Conservation (phyloP, 2,113 vertebrate species). For the Amazona vittata region DNA sequence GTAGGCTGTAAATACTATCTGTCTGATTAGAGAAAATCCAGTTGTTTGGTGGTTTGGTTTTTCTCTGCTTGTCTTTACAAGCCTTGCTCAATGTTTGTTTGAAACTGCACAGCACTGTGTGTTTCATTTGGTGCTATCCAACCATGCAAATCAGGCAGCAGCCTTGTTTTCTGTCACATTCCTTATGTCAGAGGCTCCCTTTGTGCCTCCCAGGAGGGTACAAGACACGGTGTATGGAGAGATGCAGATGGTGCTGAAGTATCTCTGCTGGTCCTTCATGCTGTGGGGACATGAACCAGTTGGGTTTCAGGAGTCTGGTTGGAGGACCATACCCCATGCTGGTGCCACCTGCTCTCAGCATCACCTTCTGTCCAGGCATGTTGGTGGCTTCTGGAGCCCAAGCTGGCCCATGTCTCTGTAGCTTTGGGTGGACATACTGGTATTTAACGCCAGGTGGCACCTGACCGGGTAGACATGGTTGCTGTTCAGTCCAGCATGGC, state of each 20-base stretch:
- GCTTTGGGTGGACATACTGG: background rate
- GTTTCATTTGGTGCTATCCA: conserved; percentile 15
- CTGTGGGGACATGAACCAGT: background rate
- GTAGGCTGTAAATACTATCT: conserved; percentile 58
- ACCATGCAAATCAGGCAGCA: background rate
- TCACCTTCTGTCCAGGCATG: background rate
- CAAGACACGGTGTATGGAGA: background rate
- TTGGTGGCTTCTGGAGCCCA: background rate
- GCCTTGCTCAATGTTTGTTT: background rate
- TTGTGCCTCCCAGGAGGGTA: background rate
- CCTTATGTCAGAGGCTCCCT: background rate
- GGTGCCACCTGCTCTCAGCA: background rate
- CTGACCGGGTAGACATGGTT: background rate
- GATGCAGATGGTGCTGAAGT: background rate
- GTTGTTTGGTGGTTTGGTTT: background rate
- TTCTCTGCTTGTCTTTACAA: background rate
- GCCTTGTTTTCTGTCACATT: background rate
- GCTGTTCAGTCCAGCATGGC: background rate
- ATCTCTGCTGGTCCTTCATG: background rate
- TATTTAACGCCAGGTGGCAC: background rate
- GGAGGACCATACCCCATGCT: background rate
- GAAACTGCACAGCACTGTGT: background rate
- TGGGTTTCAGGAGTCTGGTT: fast-evolving
- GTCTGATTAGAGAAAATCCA: conserved; percentile 56
- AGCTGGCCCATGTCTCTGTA: background rate